These are phyloP conservation scores for Pardosa pseudoannulata DNA, from an alignment of 2,888 invertebrate genomes.

Conservation along the genomic window DNA sequence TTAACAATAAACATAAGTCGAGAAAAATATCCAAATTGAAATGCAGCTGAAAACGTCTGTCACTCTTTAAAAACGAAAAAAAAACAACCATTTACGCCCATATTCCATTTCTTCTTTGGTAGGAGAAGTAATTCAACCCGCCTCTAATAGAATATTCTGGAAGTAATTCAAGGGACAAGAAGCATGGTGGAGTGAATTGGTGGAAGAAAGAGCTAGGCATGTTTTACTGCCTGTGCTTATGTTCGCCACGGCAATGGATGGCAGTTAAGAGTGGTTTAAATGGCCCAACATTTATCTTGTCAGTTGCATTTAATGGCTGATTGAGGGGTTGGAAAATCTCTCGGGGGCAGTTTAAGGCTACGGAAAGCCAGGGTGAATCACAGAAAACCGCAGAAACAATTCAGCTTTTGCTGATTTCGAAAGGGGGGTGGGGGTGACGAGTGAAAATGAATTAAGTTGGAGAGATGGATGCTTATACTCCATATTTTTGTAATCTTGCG, in stretches of 20 bases:
- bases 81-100: neutral
- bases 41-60: neutral
- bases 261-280: conserved; percentile 36
- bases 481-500: too few species aligned
- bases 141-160: neutral
- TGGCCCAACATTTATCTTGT: conserved; percentile 62
- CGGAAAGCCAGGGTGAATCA: neutral
- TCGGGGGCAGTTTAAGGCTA: conserved; percentile 30
- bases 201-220: conserved; percentile 24
- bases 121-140: too few species aligned
- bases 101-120: neutral
- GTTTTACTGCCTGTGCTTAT: conserved; percentile 40
- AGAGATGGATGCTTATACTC: too few species aligned
- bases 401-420: neutral
- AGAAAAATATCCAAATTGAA: neutral
- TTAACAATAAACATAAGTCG: too few species aligned
- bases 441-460: too few species aligned
- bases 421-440: too few species aligned
- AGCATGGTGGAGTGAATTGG: neutral
- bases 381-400: conserved; percentile 17
- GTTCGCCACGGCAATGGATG: conserved; percentile 26
- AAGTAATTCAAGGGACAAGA: conserved; percentile 58
- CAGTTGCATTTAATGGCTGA: conserved; percentile 64
- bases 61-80: neutral
- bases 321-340: conserved; percentile 11